Conservation (phyloP, 2,888 invertebrate genomes). For the Lithophane ornitopus region DNA sequence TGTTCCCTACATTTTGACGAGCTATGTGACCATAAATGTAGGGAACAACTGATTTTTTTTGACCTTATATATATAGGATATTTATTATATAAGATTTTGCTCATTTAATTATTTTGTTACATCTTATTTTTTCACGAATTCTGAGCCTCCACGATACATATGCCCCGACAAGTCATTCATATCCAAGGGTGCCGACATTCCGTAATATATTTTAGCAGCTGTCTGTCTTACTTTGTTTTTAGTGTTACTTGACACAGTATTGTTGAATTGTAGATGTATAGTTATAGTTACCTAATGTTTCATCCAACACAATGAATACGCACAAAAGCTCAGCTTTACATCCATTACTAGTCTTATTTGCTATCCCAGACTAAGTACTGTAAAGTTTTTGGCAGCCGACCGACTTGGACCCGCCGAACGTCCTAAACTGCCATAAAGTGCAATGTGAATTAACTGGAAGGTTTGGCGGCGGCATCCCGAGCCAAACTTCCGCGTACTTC, state of each 20-base stretch:
- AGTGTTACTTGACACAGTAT: not conserved
- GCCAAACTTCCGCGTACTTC: slow-evolving; percentile 73
- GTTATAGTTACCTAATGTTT: not conserved
- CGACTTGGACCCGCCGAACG: slow-evolving; percentile 73
- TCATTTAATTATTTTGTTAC: not conserved
- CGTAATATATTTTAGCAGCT: slow-evolving; percentile 18
- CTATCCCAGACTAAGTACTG: slow-evolving; percentile 56
- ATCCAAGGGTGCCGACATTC: not conserved
- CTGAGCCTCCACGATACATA: not conserved
- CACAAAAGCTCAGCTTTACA: slow-evolving; percentile 19
- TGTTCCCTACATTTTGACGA: too few species aligned
- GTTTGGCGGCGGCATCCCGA: slow-evolving; percentile 73
- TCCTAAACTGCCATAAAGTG: slow-evolving; percentile 82
- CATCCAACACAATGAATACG: not conserved
- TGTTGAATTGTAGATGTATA: too few species aligned
- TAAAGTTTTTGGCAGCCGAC: slow-evolving; percentile 81
- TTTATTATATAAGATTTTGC: not conserved
- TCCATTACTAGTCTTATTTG: slow-evolving; percentile 44
- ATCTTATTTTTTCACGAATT: not conserved
- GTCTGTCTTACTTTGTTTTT: not conserved
- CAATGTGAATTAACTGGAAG: slow-evolving; percentile 81
- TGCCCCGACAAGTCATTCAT: not conserved
- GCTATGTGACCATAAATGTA: too few species aligned
- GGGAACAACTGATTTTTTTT: too few species aligned
- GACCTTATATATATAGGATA: too few species aligned